phyloP scores from a whole-genome alignment of 2,797 vertebrate species.

The Neosilurus mollespiculum region DNA sequence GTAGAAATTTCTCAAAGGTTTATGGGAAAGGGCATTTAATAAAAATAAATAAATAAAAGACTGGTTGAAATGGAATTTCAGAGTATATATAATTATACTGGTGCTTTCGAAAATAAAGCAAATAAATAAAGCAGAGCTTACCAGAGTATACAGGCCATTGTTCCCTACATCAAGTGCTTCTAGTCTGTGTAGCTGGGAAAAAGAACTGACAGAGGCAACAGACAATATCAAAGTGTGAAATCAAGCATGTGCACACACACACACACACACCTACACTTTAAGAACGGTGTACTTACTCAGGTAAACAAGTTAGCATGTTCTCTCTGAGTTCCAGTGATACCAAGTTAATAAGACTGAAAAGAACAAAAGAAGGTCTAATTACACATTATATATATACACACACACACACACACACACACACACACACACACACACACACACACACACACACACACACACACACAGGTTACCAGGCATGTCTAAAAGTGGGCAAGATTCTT shows the following conservation, averaged over 20 bases:
- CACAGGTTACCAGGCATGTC: too few relatives aligned
- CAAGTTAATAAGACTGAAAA: conserved; percentile 90
- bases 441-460: too few relatives aligned
- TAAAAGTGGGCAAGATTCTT: too few relatives aligned
- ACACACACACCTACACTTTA: not conserved
- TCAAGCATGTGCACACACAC: not conserved
- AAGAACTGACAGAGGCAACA: conserved; percentile 76
- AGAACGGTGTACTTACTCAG: conserved; percentile 85
- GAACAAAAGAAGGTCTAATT: conserved; percentile 17
- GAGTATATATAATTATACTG: not conserved
- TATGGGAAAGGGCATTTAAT: not conserved
- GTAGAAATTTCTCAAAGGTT: not conserved
- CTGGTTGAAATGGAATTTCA: not conserved
- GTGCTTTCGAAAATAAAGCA: not conserved
- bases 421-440: too few relatives aligned
- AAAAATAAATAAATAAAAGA: not conserved
- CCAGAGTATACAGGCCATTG: conserved; percentile 94
- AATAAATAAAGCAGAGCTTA: conserved; percentile 66
- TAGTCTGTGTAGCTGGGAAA: conserved; percentile 87
- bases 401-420: too few relatives aligned
- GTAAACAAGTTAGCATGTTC: conserved; percentile 93
- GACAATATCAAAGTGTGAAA: not conserved
- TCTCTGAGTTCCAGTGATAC: conserved; percentile 95
- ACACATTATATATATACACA: not conserved
- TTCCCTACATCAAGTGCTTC: conserved; percentile 98